Conservation (phyloP, 2,113 vertebrate genomes). For the Furnarius figulus region DNA sequence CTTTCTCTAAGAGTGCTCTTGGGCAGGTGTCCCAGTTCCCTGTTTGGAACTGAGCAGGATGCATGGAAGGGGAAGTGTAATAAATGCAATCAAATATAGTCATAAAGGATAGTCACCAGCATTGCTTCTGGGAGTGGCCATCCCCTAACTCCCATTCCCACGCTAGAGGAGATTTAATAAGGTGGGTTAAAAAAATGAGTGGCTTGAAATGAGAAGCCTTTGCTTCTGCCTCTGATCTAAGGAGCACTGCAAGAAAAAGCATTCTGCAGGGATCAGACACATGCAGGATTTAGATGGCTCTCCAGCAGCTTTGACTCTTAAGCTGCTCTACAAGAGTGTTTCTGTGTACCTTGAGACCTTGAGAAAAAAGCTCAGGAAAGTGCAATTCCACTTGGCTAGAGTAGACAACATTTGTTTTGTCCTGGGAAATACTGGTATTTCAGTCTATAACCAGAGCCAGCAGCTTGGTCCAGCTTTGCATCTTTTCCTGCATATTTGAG, state of each 20-base stretch:
- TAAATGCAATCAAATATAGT: not conserved
- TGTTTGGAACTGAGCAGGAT: not conserved
- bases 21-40: not conserved
- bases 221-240: not conserved
- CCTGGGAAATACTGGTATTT: not conserved
- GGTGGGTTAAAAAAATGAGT: not conserved
- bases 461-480: not conserved
- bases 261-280: not conserved
- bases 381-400: not conserved
- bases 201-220: constrained; percentile 2
- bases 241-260: not conserved
- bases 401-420: not conserved
- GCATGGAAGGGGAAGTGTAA: not conserved
- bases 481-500: not conserved
- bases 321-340: not conserved
- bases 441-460: not conserved
- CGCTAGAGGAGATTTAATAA: not conserved
- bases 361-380: not conserved
- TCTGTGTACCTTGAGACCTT: not conserved
- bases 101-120: not conserved
- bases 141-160: not conserved
- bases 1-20: not conserved
- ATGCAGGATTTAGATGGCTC: not conserved
- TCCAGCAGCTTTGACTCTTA: not conserved
- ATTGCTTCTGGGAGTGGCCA: not conserved